Evolutionary conservation across 2,113 vertebrate genomes (phyloP), one percentile per base, ranked within the genome.

Genomic region (Terrapene triunguis): DNA sequence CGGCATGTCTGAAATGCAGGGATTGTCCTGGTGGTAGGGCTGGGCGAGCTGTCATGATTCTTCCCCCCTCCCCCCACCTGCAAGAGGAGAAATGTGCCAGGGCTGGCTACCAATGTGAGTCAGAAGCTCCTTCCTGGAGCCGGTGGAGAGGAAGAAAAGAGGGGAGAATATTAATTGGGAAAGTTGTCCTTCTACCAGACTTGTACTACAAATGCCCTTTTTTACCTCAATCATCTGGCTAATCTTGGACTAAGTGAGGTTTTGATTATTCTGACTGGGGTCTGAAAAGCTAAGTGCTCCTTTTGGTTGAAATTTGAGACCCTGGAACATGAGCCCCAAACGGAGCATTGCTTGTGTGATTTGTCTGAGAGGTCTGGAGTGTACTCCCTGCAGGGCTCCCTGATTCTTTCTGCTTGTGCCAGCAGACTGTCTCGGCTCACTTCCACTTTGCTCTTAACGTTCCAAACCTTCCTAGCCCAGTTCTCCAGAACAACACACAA

Each of bases 1-100:
- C 84, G 96, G 89, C 87, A 74, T 88, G 62, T 92, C 80, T 19
- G 87, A 51, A 92, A 90, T 91, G 90, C 92, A 27, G 91, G 92
- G 69, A 51, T 54, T 90, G 87, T 96, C 24, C 42, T 47, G 24
- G 44, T 47, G 44, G 42, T 47, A 78, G 81, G 88, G 24, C 90
- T 87, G 42, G 69, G 59, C 69, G 96, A 95, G 91, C 93, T 96
- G 88, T 93, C 0, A 0, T 51, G 84, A 92, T 81, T 87, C 51
- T 22, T 89, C 82, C 85, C 19, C 51, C 51, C 84, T 85, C 90
- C 78, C 59, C 11, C 22, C 19, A n/a, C 59, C 65, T 24, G 84
- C 48, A 87, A 89, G 85, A 82, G 74, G 89, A 93, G 89, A 79
- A 88, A 91, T 87, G 82, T 79, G 80, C 50, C 54, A 32, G 84